Conservation (phyloP, 2,888 invertebrate species). For the Lissonota sp. region DNA sequence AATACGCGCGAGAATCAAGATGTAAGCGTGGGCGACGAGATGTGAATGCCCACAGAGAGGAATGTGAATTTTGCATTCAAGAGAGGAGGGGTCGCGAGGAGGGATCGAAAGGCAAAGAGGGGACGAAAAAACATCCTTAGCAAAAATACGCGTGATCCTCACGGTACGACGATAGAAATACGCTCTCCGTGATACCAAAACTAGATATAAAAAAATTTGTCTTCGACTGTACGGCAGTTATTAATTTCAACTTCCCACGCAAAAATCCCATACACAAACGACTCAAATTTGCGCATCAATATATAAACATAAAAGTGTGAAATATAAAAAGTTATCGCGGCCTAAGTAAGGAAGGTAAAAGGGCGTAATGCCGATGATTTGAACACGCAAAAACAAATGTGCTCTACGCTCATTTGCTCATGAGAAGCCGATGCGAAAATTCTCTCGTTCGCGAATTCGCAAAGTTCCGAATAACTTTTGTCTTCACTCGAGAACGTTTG, state of each 20-base stretch:
- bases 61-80: conserved; percentile 51
- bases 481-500: not conserved
- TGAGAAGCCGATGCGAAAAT: conserved; percentile 55
- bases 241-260: conserved; percentile 79
- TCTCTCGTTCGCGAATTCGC: conserved; percentile 61
- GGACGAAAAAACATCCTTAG: conserved; percentile 53
- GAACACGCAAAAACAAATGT: too few species aligned
- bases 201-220: conserved; percentile 64
- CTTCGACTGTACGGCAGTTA: conserved; percentile 72
- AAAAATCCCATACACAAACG: conserved; percentile 10
- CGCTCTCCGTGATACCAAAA: conserved; percentile 17
- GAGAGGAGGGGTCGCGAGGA: conserved; percentile 32
- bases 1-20: conserved; percentile 76
- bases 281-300: conserved; percentile 59
- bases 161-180: conserved; percentile 23
- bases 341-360: too few species aligned
- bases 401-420: too few species aligned
- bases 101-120: conserved; percentile 28
- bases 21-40: conserved; percentile 75
- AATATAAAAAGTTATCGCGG: conserved; percentile 61
- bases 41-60: conserved; percentile 48
- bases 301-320: conserved; percentile 76
- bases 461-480: conserved; percentile 70
- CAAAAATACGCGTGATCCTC: conserved; percentile 59
- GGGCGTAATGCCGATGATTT: too few species aligned